phyloP scores from a whole-genome alignment of 2,113 vertebrate species.

The Apaloderma vittatum region DNA sequence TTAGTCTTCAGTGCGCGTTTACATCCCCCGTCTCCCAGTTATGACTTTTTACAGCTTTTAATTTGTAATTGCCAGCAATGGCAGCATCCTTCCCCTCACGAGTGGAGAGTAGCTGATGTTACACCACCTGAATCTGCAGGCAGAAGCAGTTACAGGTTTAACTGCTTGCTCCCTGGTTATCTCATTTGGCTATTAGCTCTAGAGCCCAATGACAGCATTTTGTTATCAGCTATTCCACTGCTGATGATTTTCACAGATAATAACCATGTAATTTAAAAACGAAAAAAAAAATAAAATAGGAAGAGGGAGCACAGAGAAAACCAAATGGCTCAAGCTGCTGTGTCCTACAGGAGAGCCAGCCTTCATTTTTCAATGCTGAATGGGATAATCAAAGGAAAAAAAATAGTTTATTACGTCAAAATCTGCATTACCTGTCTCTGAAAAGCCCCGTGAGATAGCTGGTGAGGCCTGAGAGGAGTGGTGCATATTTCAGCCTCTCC shows the following conservation, averaged over 20 bases:
- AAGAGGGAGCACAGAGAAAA: neutral
- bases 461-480: neutral
- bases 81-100: fast-evolving
- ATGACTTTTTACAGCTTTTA: neutral
- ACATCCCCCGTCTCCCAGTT: neutral
- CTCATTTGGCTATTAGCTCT: neutral
- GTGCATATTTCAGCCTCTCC: neutral
- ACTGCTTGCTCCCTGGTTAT: neutral
- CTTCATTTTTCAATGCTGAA: neutral
- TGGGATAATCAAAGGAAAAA: neutral
- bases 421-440: neutral
- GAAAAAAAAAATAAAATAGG: neutral
- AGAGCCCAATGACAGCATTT: neutral
- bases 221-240: neutral
- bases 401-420: neutral
- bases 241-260: constrained; percentile 25
- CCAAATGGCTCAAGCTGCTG: neutral
- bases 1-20: neutral
- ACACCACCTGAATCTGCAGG: neutral
- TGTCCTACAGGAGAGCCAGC: neutral
- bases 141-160: neutral
- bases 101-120: neutral
- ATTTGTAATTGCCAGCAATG: neutral
- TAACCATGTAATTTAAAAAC: neutral
- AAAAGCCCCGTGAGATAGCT: neutral